These are phyloP conservation scores for Microtus oregoni DNA, from an alignment of 2,113 vertebrate species.

Conservation along the genomic window DNA sequence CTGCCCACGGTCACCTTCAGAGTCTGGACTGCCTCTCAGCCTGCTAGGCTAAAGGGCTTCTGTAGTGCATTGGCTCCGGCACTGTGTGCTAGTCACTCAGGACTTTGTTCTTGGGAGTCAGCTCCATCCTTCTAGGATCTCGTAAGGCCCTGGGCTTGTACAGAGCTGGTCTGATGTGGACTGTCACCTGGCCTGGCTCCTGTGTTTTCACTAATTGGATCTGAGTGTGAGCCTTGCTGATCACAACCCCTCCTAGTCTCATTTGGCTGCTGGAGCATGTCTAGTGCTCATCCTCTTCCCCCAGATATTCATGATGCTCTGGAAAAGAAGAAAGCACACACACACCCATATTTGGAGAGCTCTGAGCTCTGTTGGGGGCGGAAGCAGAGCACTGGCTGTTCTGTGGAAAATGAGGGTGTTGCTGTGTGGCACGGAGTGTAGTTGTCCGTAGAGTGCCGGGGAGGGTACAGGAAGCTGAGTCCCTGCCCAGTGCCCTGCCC, in stretches of 20 bases:
- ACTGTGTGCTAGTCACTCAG: not conserved
- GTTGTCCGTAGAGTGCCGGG: not conserved
- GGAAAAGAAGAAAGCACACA: conserved; percentile 47
- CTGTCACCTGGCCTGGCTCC: not conserved
- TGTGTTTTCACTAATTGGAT: not conserved
- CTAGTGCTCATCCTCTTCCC: conserved; percentile 69
- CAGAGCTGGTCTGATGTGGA: not conserved
- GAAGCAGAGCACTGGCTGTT: conserved; percentile 72
- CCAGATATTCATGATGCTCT: conserved; percentile 63
- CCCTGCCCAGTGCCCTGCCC: not conserved
- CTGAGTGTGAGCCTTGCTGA: not conserved
- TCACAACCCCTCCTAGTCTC: conserved; percentile 2
- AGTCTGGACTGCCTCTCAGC: not conserved
- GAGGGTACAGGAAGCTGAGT: not conserved
- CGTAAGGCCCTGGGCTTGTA: not conserved
- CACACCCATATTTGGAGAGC: conserved; percentile 76
- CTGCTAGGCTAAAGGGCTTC: not conserved
- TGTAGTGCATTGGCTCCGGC: not conserved
- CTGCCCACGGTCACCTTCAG: not conserved
- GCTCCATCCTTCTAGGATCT: not conserved
- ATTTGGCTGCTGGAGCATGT: conserved; percentile 8
- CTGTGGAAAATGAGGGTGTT: conserved; percentile 41
- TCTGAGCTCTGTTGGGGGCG: conserved; percentile 58
- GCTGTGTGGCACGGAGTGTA: not conserved
- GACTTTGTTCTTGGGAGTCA: not conserved